phyloP scores from a whole-genome alignment of 2,888 invertebrate genomes.

The Loripinus fragilis region DNA sequence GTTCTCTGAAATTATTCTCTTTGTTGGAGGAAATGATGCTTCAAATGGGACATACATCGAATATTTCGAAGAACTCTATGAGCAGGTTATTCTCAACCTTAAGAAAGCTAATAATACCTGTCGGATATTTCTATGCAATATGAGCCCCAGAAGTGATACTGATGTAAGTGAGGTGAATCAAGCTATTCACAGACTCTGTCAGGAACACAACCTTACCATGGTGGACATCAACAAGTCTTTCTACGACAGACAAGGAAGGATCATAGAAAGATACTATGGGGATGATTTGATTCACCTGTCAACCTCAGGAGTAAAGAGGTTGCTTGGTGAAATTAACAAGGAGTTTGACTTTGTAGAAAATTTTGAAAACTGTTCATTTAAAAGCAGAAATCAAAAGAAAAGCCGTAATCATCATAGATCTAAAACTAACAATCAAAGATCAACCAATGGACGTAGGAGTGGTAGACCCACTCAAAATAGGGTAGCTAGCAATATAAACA shows the following conservation, averaged over 20 bases:
- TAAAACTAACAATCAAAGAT: not conserved
- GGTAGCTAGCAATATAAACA: no score
- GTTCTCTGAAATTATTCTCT: not conserved
- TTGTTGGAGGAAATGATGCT: constrained; percentile 21
- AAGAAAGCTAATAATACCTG: not conserved
- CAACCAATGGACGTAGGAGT: not conserved
- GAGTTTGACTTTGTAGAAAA: not conserved
- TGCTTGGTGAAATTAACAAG: not conserved
- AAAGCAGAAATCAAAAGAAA: not conserved
- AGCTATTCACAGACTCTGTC: not conserved
- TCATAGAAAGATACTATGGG: not conserved
- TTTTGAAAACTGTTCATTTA: not conserved
- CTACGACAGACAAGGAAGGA: not conserved
- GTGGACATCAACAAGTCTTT: not conserved
- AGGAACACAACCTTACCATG: not conserved
- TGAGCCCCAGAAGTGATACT: not conserved
- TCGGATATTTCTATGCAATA: not conserved
- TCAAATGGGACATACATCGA: not conserved
- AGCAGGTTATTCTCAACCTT: not conserved
- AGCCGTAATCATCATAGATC: not conserved
- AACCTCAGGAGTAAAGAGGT: constrained; percentile 1
- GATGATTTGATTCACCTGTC: not conserved
- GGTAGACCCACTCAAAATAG: no score
- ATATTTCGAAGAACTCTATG: constrained; percentile 13
- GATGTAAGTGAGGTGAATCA: not conserved